Base-by-base conservation (phyloP, 2,888 invertebrate species). In the Drosophila pseudotalamancana region DNA sequence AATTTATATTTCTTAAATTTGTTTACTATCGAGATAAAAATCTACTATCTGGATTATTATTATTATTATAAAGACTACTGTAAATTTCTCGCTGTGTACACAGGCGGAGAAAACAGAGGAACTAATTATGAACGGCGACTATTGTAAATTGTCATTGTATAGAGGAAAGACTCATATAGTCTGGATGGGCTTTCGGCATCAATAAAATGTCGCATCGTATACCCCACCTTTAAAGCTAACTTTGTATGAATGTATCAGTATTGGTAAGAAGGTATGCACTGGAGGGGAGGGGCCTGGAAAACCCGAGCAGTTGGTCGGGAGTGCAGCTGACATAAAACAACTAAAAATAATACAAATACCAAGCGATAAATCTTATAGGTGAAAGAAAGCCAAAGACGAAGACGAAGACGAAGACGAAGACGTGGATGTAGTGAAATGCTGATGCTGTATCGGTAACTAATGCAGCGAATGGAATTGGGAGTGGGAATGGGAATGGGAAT, bases 311-410 rank as follows among this genome's bases (percentile, higher is more conserved):
- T 66, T 48, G 65, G 54, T 29, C 43, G 72, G 50, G 40, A 66
- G 59, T 77, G 71, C 63, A 60, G 72, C 53, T 83, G 72, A 86
- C 86, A 83, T 81, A 70, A 77, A 74, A 78, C 75, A 82, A 88
- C 88, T 87, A 88, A 87, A 87, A 87, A 87, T 87, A 87, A 88
- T 87, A 88, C 87, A 88, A 86, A 82, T 86, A 84, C 82, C 80
- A 75, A 78, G 80, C 86, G 69, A 87, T 87, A 87, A 87, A 87
- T 87, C 88, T 87, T 87, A 88, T 88, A 88, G 87, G 87, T 88
- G 88, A 87, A 87, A 87, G 85, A 87, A 73, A 85, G 81, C 70
- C 68, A 54, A 45, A 63, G 63, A 31, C 53, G 53, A 66, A 59
- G 29, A n/a, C n/a, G n/a, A n/a, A n/a, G n/a, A n/a, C n/a, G n/a